Evolutionary conservation across 2,797 vertebrate genomes (phyloP), one percentile per base, ranked within the genome.

Genomic region (Taeniopygia guttata): DNA sequence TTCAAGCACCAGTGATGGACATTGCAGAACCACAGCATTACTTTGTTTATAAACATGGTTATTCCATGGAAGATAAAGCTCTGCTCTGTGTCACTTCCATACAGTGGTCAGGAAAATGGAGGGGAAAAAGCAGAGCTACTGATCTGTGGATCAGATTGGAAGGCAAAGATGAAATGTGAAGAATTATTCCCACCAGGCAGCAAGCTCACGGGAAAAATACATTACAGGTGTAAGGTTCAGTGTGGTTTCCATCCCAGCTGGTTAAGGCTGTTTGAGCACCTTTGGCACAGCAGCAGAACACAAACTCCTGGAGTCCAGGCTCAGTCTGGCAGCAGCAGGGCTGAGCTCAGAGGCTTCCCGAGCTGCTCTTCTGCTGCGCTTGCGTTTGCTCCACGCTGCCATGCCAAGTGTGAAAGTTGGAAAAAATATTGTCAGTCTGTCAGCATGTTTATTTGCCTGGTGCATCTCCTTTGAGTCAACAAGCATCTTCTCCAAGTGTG

Each of bases 41-140:
- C 64, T 79, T 90, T 87, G 69, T 92, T 96, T 94, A 84, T 78
- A 96, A 95, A 94, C 64, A 87, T 46, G 73, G 46, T 51, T 63
- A 79, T 70, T 92, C 68, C 80, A 38, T 32, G 16, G 36, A 91
- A 88, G 74, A 94, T 48, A 89, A 81, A 93, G 86, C 74, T 90
- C 34, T 90, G 67, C 92, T 90, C 77, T 56, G 60, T 92, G 72
- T 90, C 62, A 56, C 40, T 69, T 81, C 66, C 12, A 3, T 2
- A 20, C 76, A 42, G n/a, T 20, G 8, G 10, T 58, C 51, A 78
- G 62, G 40, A 76, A 86, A 84, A 75, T 5, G 13, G 22, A 11
- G 22, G 34, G 2, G 5, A 25, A 49, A 80, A 84, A 80, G 64
- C 13, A 45, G 64, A 94, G 74, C 46, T 43, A 42, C 48, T 89